These are phyloP conservation scores for Aythya baeri DNA, from an alignment of 2,113 vertebrate species.

Conservation along the genomic window DNA sequence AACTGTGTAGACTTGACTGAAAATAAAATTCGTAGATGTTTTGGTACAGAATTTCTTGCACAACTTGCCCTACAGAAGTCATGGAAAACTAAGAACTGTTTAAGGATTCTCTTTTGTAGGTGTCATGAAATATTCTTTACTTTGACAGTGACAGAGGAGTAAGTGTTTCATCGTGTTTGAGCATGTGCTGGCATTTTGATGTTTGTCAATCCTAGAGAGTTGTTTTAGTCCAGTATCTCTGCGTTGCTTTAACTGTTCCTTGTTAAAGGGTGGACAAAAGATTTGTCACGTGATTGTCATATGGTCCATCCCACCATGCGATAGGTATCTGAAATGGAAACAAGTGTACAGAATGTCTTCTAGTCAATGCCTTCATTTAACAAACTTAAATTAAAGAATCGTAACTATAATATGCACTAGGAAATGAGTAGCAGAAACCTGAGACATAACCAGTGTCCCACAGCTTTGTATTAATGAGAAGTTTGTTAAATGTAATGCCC, in stretches of 20 bases:
- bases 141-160: slow-evolving; percentile 39
- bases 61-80: neutral
- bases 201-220: neutral
- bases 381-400: neutral
- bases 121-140: slow-evolving; percentile 47
- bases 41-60: slow-evolving; percentile 12
- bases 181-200: slow-evolving; percentile 32
- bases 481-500: neutral
- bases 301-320: neutral
- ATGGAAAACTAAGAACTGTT: slow-evolving; percentile 34
- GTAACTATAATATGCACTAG: neutral
- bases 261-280: neutral
- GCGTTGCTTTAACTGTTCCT: neutral
- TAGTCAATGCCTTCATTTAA: neutral
- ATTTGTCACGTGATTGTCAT: neutral
- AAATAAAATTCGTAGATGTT: slow-evolving; percentile 39
- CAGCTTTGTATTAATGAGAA: neutral
- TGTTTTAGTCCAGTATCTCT: slow-evolving; percentile 1
- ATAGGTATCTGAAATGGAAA: neutral
- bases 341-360: neutral
- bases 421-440: neutral
- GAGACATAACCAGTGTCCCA: neutral
- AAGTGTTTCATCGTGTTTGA: slow-evolving; percentile 39
- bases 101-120: slow-evolving; percentile 50
- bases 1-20: slow-evolving; percentile 31